phyloP scores from a whole-genome alignment of 2,888 invertebrate genomes.

The Drosophila parthenogenetica region DNA sequence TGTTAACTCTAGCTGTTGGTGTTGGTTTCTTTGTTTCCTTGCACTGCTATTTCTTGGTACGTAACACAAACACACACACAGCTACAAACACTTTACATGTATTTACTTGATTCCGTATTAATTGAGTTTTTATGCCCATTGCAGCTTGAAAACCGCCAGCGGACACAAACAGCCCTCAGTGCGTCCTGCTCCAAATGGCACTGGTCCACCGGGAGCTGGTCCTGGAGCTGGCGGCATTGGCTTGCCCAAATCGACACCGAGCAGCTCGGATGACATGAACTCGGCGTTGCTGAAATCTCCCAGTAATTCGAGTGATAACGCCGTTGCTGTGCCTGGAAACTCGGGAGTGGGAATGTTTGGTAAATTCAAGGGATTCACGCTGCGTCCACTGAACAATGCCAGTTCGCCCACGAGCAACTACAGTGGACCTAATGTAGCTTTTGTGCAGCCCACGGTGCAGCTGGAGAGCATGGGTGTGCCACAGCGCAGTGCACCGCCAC shows the following conservation, averaged over 20 bases:
- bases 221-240: conserved; percentile 52
- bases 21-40: conserved; percentile 41
- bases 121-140: conserved; percentile 18
- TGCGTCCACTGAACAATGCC: conserved; percentile 85
- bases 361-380: conserved; percentile 93
- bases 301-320: conserved; percentile 86
- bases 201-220: conserved; percentile 47
- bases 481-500: conserved; percentile 88
- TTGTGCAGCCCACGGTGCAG: conserved; percentile 84
- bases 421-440: conserved; percentile 86
- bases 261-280: conserved; percentile 90
- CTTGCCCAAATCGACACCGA: conserved; percentile 86
- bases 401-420: conserved; percentile 79
- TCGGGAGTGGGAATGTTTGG: conserved; percentile 90
- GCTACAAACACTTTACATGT: not conserved
- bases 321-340: conserved; percentile 83
- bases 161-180: conserved; percentile 67
- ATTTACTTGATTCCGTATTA: not conserved
- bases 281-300: conserved; percentile 88
- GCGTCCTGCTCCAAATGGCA: conserved; percentile 60
- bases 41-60: conserved; percentile 43
- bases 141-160: conserved; percentile 82
- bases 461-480: conserved; percentile 75
- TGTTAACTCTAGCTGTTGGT: conserved; percentile 29
- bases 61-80: conserved; percentile 29